phyloP scores from a whole-genome alignment of 2,888 invertebrate species.

The Meteorus colon region DNA sequence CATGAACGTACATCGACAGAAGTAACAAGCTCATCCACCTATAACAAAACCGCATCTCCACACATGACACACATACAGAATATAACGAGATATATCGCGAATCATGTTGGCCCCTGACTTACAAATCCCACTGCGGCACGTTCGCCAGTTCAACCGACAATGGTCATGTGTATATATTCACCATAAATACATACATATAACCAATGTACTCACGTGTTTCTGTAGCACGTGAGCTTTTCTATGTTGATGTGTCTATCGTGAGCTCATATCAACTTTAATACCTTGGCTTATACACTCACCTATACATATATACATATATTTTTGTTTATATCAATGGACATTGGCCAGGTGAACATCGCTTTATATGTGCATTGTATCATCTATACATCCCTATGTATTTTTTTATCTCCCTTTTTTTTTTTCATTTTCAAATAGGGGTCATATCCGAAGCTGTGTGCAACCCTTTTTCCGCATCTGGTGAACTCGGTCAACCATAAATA shows the following conservation, averaged over 20 bases:
- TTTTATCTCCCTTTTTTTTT: neutral
- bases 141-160: conserved; percentile 31
- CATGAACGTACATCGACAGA: neutral
- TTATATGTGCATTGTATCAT: conserved; percentile 27
- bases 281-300: conserved; percentile 19
- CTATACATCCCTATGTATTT: neutral
- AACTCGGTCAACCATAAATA: conserved; percentile 27
- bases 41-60: conserved; percentile 31
- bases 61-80: conserved; percentile 32
- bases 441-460: neutral
- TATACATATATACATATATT: neutral
- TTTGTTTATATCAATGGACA: neutral
- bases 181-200: neutral
- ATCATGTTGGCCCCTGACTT: conserved; percentile 44
- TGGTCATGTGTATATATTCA: neutral
- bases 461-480: neutral
- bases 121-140: conserved; percentile 45
- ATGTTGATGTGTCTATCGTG: conserved; percentile 22
- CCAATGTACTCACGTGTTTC: neutral
- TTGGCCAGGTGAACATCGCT: conserved; percentile 18
- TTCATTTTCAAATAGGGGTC: neutral
- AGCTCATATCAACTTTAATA: conserved; percentile 30
- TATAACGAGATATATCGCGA: conserved; percentile 33
- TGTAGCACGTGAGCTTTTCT: conserved; percentile 36
- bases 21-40: conserved; percentile 39